phyloP scores from a whole-genome alignment of 2,797 vertebrate genomes.

The Sebastes elongatus region DNA sequence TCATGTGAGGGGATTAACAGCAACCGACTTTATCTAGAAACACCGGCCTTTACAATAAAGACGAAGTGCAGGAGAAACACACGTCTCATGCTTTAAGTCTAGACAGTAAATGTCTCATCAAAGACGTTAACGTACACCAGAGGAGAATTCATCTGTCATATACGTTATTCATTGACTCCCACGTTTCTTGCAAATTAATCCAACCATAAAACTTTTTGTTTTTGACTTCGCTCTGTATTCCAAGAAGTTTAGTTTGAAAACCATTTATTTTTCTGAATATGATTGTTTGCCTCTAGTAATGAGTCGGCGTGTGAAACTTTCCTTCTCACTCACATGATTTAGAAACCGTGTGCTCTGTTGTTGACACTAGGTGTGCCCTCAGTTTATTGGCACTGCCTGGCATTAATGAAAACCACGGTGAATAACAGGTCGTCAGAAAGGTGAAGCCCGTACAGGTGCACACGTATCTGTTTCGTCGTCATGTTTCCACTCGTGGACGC shows the following conservation, averaged over 20 bases:
- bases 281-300: conserved; percentile 24
- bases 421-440: neutral
- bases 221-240: conserved; percentile 27
- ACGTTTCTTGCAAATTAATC: conserved; percentile 53
- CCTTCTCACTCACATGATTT: neutral
- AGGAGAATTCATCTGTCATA: conserved; percentile 10
- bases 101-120: conserved; percentile 1
- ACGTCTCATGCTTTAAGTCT: neutral
- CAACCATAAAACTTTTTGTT: neutral
- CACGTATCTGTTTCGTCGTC: neutral
- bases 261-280: neutral
- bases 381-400: neutral
- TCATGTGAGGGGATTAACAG: conserved; percentile 12
- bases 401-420: neutral
- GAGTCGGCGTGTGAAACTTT: conserved; percentile 48
- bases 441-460: conserved; percentile 16
- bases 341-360: neutral
- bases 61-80: neutral
- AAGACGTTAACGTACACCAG: neutral
- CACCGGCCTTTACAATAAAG: conserved; percentile 42
- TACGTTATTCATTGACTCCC: conserved; percentile 42
- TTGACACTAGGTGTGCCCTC: neutral
- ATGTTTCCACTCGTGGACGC: conserved; percentile 62
- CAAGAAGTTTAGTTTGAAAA: conserved; percentile 33
- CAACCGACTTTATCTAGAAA: conserved; percentile 32